phyloP scores from a whole-genome alignment of 2,888 invertebrate species.

The Lobophora halterata region DNA sequence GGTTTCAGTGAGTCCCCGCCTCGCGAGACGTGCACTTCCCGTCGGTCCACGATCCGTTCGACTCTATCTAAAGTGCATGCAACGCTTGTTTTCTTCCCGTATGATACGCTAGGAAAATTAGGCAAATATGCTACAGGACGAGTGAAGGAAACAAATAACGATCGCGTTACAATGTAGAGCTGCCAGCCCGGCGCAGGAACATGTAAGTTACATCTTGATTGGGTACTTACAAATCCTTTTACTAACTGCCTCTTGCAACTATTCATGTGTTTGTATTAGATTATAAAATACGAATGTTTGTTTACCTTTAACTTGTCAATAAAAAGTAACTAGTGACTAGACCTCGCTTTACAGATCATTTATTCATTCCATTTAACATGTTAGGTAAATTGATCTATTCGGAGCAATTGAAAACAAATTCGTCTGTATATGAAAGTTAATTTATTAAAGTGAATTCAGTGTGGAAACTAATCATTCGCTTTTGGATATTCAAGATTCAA shows the following conservation, averaged over 20 bases:
- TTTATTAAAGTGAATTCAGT: too few species aligned
- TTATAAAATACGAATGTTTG: too few species aligned
- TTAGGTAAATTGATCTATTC: too few species aligned
- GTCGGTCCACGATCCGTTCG: slow-evolving; percentile 30
- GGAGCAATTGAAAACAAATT: too few species aligned
- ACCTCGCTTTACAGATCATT: too few species aligned
- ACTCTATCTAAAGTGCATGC: slow-evolving; percentile 27
- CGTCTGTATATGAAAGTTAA: too few species aligned
- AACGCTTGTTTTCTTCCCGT: slow-evolving; percentile 12
- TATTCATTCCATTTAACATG: too few species aligned
- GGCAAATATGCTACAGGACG: slow-evolving; percentile 39
- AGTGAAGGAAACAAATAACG: slow-evolving; percentile 48
- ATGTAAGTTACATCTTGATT: slow-evolving; percentile 60
- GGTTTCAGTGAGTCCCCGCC: slow-evolving; percentile 58
- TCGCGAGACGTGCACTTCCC: slow-evolving; percentile 68
- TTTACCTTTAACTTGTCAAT: too few species aligned
- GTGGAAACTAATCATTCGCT: too few species aligned
- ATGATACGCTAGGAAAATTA: slow-evolving; percentile 27
- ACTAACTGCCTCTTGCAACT: slow-evolving; percentile 16
- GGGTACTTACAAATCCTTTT: slow-evolving; percentile 17
- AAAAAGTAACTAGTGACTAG: too few species aligned
- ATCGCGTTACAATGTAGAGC: slow-evolving; percentile 70
- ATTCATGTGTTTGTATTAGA: slow-evolving; percentile 15
- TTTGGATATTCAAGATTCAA: too few species aligned
- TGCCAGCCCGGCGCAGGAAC: slow-evolving; percentile 67